Evolutionary conservation across 2,888 invertebrate species (phyloP).

Genomic region (Argyresthia albistria): DNA sequence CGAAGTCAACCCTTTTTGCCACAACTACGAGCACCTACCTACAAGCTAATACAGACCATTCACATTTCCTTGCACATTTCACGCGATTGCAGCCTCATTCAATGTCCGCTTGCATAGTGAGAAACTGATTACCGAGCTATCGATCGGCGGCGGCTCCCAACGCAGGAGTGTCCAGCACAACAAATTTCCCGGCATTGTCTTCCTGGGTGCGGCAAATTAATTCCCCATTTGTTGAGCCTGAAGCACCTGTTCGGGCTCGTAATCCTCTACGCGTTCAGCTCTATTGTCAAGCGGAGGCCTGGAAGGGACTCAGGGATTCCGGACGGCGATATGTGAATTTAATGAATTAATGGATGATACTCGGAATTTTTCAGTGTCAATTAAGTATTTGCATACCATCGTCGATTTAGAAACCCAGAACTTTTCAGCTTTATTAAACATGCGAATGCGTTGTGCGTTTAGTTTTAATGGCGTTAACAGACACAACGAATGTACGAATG

Average conservation of each 20-base stretch:
- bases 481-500: too few species aligned
- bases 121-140: background rate
- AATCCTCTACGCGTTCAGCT: conserved; percentile 47
- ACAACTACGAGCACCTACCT: background rate
- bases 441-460: too few species aligned
- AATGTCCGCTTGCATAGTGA: too few species aligned
- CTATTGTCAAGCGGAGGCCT: conserved; percentile 44
- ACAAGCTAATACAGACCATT: background rate
- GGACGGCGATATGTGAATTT: conserved; percentile 33
- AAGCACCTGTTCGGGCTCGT: conserved; percentile 37
- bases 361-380: background rate
- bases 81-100: conserved; percentile 1
- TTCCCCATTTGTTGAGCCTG: conserved; percentile 49
- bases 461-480: too few species aligned
- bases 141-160: background rate
- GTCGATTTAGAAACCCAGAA: too few species aligned
- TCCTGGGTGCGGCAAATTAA: conserved; percentile 60
- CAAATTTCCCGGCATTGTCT: conserved; percentile 52
- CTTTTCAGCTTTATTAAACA: too few species aligned
- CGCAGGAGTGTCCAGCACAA: conserved; percentile 18
- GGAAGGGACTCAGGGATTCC: conserved; percentile 42
- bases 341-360: conserved; percentile 44
- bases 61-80: too few species aligned
- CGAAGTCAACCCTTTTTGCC: too few species aligned
- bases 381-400: too few species aligned